Base-by-base conservation (phyloP, 1,140 invertebrate genomes). In the Cyrtorhinus lividipennis region DNA sequence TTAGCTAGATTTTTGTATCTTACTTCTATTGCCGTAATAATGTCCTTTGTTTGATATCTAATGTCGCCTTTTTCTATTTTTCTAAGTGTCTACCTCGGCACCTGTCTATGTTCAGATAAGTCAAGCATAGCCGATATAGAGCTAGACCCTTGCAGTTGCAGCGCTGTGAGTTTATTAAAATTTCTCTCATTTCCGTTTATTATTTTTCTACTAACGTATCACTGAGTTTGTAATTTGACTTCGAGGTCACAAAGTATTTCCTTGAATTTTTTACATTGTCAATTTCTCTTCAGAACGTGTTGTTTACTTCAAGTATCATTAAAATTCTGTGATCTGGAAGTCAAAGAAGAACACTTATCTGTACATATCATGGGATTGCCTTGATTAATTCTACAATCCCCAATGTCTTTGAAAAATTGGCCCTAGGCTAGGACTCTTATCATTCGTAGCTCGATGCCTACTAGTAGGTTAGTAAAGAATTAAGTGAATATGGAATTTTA, bases 71-170 rank as follows among this genome's bases (percentile, higher is more conserved):
- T 2, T 53, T 48, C 15, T 46, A 1, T 13, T 61, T n/a, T 24
- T 45, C 5, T 48, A 53, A 45, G 38, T 30, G 22, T 61, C 59
- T 8, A 3, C 38, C 15, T 45, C 30, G 24, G 26, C 48, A 53
- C 20, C 48, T 53, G 10, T 53, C 10, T 15, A 53, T 53, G 48
- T 53, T 53, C 48, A 53, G 48, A 53, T 53, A 53, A 53, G 48
- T 22, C 48, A 53, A 53, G 48, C 20, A 13, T 53, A 53, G 10
- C 48, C 20, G 48, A 53, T 53, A 15, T 53, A 53, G 48, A 53
- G 48, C 20, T 53, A 22, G 20, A 53, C 5, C 48, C n/a, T n/a
- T n/a, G n/a, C 20, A 15, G 10, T 53, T 53, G 48, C n/a, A n/a
- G 20, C 10, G 20, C 48, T 53, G 48, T 53, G 48, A 53, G 48